Evolutionary conservation across 2,113 vertebrate species (phyloP).

Genomic region (Onychostruthus taczanowskii): DNA sequence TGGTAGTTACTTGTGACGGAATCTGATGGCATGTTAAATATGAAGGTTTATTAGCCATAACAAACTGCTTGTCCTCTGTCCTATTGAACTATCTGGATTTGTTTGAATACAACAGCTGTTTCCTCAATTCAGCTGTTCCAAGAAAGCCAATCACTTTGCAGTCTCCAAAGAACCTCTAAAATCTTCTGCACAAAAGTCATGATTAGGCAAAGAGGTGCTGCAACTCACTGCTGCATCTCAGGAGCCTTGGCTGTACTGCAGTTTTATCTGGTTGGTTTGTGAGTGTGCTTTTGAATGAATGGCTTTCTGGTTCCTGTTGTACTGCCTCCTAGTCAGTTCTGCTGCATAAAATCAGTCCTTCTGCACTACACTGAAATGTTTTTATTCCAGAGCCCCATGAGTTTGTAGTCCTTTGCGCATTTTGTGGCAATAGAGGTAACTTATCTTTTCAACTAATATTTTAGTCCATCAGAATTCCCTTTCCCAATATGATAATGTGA

Average conservation of each 20-base stretch:
- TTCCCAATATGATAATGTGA: neutral
- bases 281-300: neutral
- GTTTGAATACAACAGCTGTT: conserved; percentile 53
- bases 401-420: neutral
- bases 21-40: conserved; percentile 24
- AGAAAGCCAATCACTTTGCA: conserved; percentile 16
- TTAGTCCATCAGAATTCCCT: neutral
- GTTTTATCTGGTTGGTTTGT: neutral
- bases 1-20: conserved; percentile 37
- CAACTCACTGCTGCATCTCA: neutral
- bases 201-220: neutral
- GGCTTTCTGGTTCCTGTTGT: neutral
- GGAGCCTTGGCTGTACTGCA: neutral
- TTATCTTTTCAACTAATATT: neutral
- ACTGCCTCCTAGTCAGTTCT: neutral
- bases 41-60: conserved; percentile 46
- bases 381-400: neutral
- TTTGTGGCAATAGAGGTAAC: neutral
- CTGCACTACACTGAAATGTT: neutral
- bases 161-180: conserved; percentile 32
- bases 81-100: conserved; percentile 26
- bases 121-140: conserved; percentile 27
- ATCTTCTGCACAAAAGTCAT: neutral
- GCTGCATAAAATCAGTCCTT: neutral
- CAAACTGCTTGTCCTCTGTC: conserved; percentile 14